Evolutionary conservation across 2,797 vertebrate genomes (phyloP).

Genomic region (Gallinago stenura): DNA sequence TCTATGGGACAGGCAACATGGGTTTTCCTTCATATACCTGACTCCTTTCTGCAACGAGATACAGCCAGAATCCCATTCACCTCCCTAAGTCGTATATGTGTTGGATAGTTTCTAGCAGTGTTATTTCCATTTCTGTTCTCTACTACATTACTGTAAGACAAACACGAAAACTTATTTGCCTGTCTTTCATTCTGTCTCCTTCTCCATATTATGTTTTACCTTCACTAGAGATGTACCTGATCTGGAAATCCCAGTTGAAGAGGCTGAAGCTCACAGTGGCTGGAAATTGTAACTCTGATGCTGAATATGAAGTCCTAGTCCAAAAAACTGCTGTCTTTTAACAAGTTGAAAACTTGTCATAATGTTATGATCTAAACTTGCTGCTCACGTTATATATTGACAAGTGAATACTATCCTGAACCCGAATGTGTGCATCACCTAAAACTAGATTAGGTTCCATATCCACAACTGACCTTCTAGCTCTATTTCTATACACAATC

Average conservation of each 20-base stretch:
- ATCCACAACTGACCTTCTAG: background rate
- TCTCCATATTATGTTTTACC: background rate
- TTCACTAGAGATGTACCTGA: background rate
- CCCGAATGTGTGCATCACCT: background rate
- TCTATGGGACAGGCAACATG: rapidly evolving
- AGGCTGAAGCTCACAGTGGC: background rate
- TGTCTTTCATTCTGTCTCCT: background rate
- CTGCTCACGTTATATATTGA: background rate
- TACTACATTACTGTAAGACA: background rate
- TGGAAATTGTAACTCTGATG: background rate
- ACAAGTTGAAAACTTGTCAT: background rate
- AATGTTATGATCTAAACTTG: background rate
- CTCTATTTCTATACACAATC: background rate
- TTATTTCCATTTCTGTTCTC: background rate
- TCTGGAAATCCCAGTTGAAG: background rate
- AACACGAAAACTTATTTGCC: background rate
- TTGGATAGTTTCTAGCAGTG: background rate
- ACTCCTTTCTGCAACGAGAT: background rate
- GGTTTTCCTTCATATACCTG: background rate
- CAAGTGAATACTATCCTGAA: background rate
- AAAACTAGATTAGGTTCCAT: background rate
- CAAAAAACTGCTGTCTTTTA: background rate
- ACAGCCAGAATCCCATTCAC: background rate
- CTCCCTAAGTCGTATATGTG: background rate
- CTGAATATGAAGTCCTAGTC: background rate